A percentile compares a stretch with the other conserved stretches of the same genome.
These are phyloP conservation scores for Herpailurus yagouaroundi DNA, from an alignment of 2,113 vertebrate genomes.

Conservation along the genomic window DNA sequence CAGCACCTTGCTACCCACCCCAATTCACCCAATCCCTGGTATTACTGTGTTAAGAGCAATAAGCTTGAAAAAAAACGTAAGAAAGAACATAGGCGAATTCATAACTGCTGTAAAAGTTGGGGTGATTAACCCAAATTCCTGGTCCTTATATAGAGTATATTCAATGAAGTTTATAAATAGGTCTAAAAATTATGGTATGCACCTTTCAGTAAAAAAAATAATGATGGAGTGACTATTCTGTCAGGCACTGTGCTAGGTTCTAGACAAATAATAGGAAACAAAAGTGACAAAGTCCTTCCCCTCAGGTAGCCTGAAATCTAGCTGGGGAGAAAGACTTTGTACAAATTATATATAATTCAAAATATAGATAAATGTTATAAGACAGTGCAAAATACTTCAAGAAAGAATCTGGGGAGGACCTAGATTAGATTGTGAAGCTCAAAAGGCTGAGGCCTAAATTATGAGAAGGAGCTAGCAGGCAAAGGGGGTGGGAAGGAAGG, in stretches of 20 bases:
- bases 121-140: background rate
- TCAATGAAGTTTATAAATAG: background rate
- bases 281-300: background rate
- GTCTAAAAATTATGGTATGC: background rate
- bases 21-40: background rate
- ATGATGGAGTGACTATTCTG: background rate
- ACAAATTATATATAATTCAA: background rate
- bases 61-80: constrained; percentile 54
- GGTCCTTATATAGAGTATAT: background rate
- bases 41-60: constrained; percentile 17
- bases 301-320: background rate
- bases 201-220: background rate
- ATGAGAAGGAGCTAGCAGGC: background rate
- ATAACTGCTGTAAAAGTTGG: background rate
- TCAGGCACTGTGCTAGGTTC: background rate
- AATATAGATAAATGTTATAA: background rate
- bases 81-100: background rate
- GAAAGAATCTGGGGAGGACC: background rate
- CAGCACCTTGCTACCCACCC: background rate
- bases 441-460: background rate
- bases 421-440: background rate
- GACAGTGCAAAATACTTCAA: background rate
- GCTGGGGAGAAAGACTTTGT: background rate
- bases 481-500: background rate
- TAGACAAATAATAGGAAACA: background rate